phyloP scores from a whole-genome alignment of 2,888 invertebrate species.

The Parascotia fuliginaria region DNA sequence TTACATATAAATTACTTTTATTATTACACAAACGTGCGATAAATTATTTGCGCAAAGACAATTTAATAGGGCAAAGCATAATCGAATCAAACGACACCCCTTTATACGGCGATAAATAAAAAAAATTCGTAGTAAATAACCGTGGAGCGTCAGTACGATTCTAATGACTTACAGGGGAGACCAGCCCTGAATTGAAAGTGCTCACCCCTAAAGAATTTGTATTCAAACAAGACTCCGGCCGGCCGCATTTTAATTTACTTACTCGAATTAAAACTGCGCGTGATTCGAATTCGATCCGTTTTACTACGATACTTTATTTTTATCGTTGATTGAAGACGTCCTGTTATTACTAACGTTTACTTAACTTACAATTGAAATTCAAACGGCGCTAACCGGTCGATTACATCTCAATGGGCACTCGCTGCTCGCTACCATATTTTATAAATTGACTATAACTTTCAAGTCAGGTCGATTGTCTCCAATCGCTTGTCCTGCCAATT shows the following conservation, averaged over 20 bases:
- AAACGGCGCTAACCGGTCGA: constrained; percentile 40
- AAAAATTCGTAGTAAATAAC: constrained; percentile 66
- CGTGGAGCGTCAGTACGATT: constrained; percentile 56
- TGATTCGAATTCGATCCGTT: constrained; percentile 76
- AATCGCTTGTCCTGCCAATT: constrained; percentile 65
- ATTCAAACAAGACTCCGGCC: constrained; percentile 73
- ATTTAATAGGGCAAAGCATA: constrained; percentile 57
- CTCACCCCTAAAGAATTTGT: constrained; percentile 79
- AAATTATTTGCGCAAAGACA: constrained; percentile 56
- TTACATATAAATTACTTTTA: too few relatives aligned
- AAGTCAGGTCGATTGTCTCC: constrained; percentile 61
- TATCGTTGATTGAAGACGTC: constrained; percentile 79
- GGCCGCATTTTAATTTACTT: constrained; percentile 85
- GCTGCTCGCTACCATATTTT: constrained; percentile 63
- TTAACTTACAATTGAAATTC: constrained; percentile 49
- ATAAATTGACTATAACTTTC: constrained; percentile 62
- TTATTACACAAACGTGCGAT: constrained; percentile 47
- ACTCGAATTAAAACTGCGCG: constrained; percentile 83
- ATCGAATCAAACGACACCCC: constrained; percentile 66
- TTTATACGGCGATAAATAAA: constrained; percentile 69
- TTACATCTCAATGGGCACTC: constrained; percentile 46
- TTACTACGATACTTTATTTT: constrained; percentile 76
- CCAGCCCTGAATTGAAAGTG: constrained; percentile 68
- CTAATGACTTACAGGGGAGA: constrained; percentile 69
- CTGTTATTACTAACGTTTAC: constrained; percentile 60